Evolutionary conservation across 2,797 vertebrate species (phyloP).

Genomic region (Notolepis coatsorum): DNA sequence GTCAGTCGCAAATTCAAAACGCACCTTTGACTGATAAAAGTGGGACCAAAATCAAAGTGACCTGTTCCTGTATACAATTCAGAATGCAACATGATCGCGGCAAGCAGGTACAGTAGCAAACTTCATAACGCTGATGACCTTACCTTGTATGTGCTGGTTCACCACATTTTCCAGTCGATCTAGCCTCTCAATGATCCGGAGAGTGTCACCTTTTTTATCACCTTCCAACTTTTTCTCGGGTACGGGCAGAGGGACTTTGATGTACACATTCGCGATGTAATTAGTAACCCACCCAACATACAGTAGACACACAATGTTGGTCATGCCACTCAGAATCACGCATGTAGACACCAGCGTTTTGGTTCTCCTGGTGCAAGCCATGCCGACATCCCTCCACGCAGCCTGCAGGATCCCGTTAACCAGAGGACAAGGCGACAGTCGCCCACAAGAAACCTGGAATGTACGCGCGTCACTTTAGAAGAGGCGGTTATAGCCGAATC

Average conservation of each 20-base stretch:
- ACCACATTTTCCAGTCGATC: slow-evolving; percentile 97
- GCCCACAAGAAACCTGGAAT: slow-evolving; percentile 42
- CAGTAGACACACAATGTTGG: slow-evolving; percentile 96
- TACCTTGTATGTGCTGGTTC: slow-evolving; percentile 99
- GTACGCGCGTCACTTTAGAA: slow-evolving; percentile 57
- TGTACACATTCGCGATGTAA: slow-evolving; percentile 95
- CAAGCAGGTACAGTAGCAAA: too few relatives aligned
- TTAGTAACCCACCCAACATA: slow-evolving; percentile 99
- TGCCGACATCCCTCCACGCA: slow-evolving; percentile 94
- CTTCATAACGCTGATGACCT: neutral
- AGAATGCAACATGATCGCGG: too few relatives aligned
- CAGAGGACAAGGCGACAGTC: slow-evolving; percentile 71
- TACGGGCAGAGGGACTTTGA: slow-evolving; percentile 92
- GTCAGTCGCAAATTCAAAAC: too few relatives aligned
- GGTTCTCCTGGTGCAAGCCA: slow-evolving; percentile 99
- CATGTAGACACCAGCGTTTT: slow-evolving; percentile 99
- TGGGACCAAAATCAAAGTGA: too few relatives aligned
- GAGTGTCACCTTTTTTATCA: slow-evolving; percentile 93
- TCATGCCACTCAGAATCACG: slow-evolving; percentile 98
- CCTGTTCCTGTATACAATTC: too few relatives aligned
- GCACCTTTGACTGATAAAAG: too few relatives aligned
- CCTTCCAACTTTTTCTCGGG: slow-evolving; percentile 93
- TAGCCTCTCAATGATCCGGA: slow-evolving; percentile 95
- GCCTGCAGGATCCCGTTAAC: slow-evolving; percentile 64
- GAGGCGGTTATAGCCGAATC: slow-evolving; percentile 49